Percentiles rank a stretch among this genome's conserved stretches.
Conservation (phyloP, 2,888 invertebrate species). For the Archips xylosteana region DNA sequence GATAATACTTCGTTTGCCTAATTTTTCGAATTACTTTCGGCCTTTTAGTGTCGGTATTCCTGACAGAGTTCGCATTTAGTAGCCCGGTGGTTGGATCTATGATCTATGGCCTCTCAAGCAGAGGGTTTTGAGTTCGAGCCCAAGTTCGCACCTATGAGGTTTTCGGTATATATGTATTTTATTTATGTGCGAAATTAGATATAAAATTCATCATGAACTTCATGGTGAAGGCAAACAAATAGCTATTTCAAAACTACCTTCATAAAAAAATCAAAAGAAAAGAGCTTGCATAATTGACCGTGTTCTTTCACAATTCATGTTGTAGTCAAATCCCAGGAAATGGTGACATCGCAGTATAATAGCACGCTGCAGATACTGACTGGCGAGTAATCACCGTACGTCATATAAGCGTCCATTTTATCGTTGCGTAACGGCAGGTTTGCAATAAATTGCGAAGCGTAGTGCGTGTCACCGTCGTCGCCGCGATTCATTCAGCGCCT, state of each 20-base stretch:
- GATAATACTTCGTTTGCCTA: too few species aligned
- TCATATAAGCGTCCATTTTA: conserved; percentile 72
- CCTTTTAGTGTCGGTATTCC: too few species aligned
- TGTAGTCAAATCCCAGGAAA: conserved; percentile 61
- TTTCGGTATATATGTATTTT: too few species aligned
- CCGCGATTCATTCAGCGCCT: conserved; percentile 47
- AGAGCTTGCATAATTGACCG: conserved; percentile 21
- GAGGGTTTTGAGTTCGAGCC: too few species aligned
- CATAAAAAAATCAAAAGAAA: not conserved
- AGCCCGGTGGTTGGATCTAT: too few species aligned
- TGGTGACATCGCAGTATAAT: conserved; percentile 47
- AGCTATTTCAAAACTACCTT: not conserved
- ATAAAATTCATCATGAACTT: too few species aligned
- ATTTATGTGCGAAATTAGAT: too few species aligned
- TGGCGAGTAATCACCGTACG: conserved; percentile 46
- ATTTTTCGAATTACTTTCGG: too few species aligned
- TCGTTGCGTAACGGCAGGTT: conserved; percentile 70
- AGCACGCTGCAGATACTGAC: conserved; percentile 44
- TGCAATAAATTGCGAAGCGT: conserved; percentile 73
- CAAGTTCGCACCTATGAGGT: too few species aligned
- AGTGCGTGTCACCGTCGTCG: conserved; percentile 75
- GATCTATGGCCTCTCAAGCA: too few species aligned
- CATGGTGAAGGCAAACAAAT: not conserved
- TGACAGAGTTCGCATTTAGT: too few species aligned
- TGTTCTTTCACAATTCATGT: conserved; percentile 62